Conservation (phyloP, 2,113 vertebrate genomes). For the Stigmatopora nigra region DNA sequence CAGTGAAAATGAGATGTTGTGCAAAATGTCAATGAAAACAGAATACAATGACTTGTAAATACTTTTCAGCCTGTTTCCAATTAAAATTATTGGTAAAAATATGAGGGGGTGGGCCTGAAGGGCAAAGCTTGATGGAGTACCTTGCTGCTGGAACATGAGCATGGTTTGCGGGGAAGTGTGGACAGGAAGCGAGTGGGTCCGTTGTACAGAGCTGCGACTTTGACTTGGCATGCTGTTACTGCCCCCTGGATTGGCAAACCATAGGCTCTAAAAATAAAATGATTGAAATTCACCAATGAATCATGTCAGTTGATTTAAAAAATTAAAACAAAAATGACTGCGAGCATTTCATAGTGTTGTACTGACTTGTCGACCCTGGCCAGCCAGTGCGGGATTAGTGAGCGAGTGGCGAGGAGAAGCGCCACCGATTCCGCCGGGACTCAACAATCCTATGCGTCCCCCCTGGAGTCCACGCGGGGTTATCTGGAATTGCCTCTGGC, state of each 20-base stretch:
- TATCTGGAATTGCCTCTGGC: constrained; percentile 82
- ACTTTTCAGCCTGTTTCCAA: background rate
- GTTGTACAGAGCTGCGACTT: constrained; percentile 90
- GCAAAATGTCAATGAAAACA: too few relatives aligned
- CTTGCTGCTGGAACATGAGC: constrained; percentile 89
- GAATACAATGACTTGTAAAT: too few relatives aligned
- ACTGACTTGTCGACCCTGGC: constrained; percentile 85
- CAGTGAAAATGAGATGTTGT: too few relatives aligned
- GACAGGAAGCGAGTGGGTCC: constrained; percentile 90
- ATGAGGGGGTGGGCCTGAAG: background rate
- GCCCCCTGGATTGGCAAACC: constrained; percentile 90
- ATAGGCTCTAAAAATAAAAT: constrained; percentile 71
- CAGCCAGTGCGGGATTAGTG: constrained; percentile 73
- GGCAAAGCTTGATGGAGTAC: constrained; percentile 53
- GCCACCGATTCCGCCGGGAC: constrained; percentile 76
- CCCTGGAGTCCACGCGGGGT: constrained; percentile 79
- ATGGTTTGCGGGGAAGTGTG: constrained; percentile 91
- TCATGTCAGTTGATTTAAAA: background rate
- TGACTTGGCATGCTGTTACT: constrained; percentile 94
- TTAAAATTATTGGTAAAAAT: background rate
- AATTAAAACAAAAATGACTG: background rate
- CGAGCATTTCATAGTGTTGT: background rate
- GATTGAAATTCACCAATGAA: background rate
- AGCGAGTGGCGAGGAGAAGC: constrained; percentile 83
- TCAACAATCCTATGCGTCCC: constrained; percentile 77